phyloP scores from a whole-genome alignment of 2,888 invertebrate genomes.

The Philonicus albiceps region DNA sequence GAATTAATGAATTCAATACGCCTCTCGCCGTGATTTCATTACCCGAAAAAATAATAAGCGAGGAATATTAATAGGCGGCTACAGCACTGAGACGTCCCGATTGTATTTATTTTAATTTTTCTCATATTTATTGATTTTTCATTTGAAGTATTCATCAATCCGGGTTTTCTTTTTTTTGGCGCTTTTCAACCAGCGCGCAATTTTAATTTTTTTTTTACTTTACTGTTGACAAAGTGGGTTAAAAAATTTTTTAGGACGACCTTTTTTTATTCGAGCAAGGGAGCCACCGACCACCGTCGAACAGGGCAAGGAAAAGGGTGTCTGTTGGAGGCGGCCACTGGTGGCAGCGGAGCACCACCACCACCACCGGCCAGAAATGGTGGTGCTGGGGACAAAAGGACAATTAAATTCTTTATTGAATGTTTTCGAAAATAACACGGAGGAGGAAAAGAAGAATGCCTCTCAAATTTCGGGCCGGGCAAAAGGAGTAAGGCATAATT shows the following conservation, averaged over 20 bases:
- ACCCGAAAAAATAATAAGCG: slow-evolving; percentile 34
- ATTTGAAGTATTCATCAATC: slow-evolving; percentile 40
- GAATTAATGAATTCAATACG: slow-evolving; percentile 28
- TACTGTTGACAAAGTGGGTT: slow-evolving; percentile 37
- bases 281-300: neutral
- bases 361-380: neutral
- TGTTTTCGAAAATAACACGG: slow-evolving; percentile 45
- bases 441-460: slow-evolving; percentile 40
- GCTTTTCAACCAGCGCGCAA: neutral
- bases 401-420: slow-evolving; percentile 47
- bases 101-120: slow-evolving; percentile 41
- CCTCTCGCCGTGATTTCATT: slow-evolving; percentile 24
- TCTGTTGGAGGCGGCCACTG: neutral
- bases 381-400: slow-evolving; percentile 42
- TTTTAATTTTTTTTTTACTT: slow-evolving; percentile 33
- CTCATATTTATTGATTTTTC: slow-evolving; percentile 41
- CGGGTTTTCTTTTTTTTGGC: slow-evolving; percentile 7
- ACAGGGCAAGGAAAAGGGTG: neutral
- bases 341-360: neutral
- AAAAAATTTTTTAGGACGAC: slow-evolving; percentile 23
- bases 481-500: slow-evolving; percentile 36
- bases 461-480: slow-evolving; percentile 11
- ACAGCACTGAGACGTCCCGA: slow-evolving; percentile 2
- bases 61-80: slow-evolving; percentile 32
- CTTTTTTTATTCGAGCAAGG: neutral